These are phyloP conservation scores for Troglohyphantes excavatus DNA, from an alignment of 2,888 invertebrate species.

Conservation along the genomic window DNA sequence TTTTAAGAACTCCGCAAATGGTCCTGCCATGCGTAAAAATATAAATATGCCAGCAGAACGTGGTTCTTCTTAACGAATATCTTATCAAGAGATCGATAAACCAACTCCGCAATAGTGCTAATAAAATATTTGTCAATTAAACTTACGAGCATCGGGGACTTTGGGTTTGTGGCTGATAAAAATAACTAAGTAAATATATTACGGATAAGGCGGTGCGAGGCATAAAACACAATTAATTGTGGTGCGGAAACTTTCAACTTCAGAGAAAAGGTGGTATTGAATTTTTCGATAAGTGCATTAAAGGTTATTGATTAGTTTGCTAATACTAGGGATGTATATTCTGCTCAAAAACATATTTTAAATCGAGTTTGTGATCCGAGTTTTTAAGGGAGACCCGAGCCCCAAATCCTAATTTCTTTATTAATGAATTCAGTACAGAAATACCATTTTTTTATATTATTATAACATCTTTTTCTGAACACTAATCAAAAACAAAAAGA, in stretches of 20 bases:
- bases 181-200: constrained; percentile 12
- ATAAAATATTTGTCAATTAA: constrained; percentile 60
- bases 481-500: no score
- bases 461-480: no score
- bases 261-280: not conserved
- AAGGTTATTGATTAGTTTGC: no score
- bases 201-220: not conserved
- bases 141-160: not conserved
- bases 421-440: no score
- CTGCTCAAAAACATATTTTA: no score
- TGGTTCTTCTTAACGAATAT: constrained; percentile 12
- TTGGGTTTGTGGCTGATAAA: not conserved
- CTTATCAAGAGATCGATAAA: not conserved
- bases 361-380: no score
- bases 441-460: no score
- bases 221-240: constrained; percentile 56
- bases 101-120: not conserved
- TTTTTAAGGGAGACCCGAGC: no score
- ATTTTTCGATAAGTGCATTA: no score
- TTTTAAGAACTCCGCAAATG: not conserved
- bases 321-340: no score
- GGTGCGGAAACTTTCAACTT: not conserved
- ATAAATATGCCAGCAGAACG: not conserved
- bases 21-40: not conserved
- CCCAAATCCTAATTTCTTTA: no score